These are phyloP conservation scores for Pocillopora damicornis DNA, from an alignment of 64 coral and sea anemone genomes.

Conservation along the genomic window DNA sequence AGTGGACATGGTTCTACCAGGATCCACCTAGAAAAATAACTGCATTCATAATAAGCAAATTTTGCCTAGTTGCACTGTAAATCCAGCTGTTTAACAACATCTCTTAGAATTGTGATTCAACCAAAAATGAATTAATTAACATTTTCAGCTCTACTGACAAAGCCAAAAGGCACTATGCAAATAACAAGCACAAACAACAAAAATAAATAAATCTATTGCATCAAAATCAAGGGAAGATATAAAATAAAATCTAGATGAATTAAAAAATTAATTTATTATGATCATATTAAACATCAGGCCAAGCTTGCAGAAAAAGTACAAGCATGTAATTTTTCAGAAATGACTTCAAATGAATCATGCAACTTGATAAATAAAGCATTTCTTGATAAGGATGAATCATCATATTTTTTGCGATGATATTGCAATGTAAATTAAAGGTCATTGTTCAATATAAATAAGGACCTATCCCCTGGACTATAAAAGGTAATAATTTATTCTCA, in stretches of 20 bases:
- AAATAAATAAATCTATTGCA: too few relatives aligned
- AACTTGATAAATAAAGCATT: neutral
- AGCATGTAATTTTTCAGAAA: neutral
- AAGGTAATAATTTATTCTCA: neutral
- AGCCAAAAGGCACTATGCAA: too few relatives aligned
- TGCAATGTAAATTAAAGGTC: neutral
- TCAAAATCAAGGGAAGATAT: too few relatives aligned
- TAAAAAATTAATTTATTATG: neutral
- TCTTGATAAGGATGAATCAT: neutral
- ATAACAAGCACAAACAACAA: too few relatives aligned
- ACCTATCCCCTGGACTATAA: neutral
- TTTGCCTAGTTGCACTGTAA: neutral
- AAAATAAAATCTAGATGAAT: neutral
- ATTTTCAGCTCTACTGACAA: too few relatives aligned
- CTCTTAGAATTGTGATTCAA: too few relatives aligned
- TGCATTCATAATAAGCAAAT: too few relatives aligned
- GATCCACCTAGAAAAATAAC: too few relatives aligned
- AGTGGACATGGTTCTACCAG: too few relatives aligned
- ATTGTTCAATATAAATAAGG: constrained; percentile 1
- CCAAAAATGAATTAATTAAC: too few relatives aligned
- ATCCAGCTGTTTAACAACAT: neutral
- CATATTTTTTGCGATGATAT: neutral
- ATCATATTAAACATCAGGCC: neutral
- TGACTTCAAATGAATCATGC: neutral
- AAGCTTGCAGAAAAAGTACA: neutral